A percentile compares a stretch with the other conserved stretches of the same genome.
Conservation (phyloP, 2,888 invertebrate genomes). For the Psylliodes chrysocephalus region DNA sequence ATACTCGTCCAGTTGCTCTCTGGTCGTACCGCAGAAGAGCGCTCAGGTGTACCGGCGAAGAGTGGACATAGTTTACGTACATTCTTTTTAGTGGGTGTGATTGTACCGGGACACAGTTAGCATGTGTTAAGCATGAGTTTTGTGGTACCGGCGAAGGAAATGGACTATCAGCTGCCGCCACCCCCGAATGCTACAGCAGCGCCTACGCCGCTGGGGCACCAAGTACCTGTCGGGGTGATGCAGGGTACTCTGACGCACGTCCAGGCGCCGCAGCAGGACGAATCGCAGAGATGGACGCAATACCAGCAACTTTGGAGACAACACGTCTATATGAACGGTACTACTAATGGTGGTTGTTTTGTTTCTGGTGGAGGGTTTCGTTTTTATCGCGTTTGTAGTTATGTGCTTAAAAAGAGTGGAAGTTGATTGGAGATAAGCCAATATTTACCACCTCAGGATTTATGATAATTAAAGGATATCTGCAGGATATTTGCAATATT, state of each 20-base stretch:
- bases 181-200: slow-evolving; percentile 61
- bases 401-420: background rate
- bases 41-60: slow-evolving; percentile 38
- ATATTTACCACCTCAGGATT: background rate
- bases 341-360: slow-evolving; percentile 43
- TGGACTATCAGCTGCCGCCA: slow-evolving; percentile 68
- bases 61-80: slow-evolving; percentile 27
- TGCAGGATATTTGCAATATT: background rate
- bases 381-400: slow-evolving; percentile 1
- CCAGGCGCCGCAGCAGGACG: slow-evolving; percentile 68
- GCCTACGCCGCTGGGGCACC: slow-evolving; percentile 60
- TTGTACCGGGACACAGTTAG: slow-evolving; percentile 58
- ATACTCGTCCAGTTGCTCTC: slow-evolving; percentile 62
- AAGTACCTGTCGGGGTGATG: slow-evolving; percentile 73
- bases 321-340: slow-evolving; percentile 84
- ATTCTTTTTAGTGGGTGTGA: slow-evolving; percentile 42
- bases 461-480: background rate
- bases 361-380: slow-evolving; percentile 23
- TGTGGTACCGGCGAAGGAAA: slow-evolving; percentile 63
- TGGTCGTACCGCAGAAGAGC: slow-evolving; percentile 55
- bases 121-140: slow-evolving; percentile 64
- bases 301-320: slow-evolving; percentile 83
- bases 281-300: slow-evolving; percentile 74
- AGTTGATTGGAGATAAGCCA: background rate
- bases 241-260: slow-evolving; percentile 74